A percentile compares a stretch with the other conserved stretches of the same genome.
phyloP scores from a whole-genome alignment of 2,113 vertebrate species.

The Syngnathus typhle region DNA sequence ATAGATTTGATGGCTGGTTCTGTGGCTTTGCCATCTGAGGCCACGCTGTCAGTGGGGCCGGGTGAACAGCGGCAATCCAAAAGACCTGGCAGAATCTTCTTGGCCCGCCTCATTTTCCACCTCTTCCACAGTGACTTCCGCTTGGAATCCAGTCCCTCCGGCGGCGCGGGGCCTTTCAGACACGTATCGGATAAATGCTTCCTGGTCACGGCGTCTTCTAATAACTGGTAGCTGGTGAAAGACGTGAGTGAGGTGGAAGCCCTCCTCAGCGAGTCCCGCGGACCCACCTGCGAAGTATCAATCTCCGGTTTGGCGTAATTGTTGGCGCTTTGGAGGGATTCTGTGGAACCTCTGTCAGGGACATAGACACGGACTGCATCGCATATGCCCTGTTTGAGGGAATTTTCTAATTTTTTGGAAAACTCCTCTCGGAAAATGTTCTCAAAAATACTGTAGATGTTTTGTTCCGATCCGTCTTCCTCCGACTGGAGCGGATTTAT shows the following conservation, averaged over 20 bases:
- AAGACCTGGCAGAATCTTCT: not conserved
- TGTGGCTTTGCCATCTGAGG: not conserved
- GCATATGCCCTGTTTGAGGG: not conserved
- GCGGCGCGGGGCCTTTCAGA: not conserved
- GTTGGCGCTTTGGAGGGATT: not conserved
- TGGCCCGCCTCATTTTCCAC: not conserved
- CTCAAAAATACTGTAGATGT: conserved; percentile 10
- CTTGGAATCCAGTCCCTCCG: not conserved
- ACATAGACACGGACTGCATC: conserved; percentile 2
- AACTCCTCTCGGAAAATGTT: conserved; percentile 9
- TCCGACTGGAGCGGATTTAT: not conserved
- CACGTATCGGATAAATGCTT: not conserved
- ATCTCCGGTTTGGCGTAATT: not conserved
- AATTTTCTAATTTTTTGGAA: conserved; percentile 9
- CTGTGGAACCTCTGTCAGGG: not conserved
- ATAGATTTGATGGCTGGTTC: not conserved
- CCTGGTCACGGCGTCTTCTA: not conserved
- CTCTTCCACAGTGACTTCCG: conserved; percentile 1
- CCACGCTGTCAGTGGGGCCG: too few species aligned
- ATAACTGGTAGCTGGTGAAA: not conserved
- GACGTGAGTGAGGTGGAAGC: not conserved
- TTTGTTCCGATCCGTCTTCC: not conserved
- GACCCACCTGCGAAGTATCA: not conserved
- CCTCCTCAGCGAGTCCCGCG: not conserved
- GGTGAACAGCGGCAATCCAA: not conserved